phyloP scores from a whole-genome alignment of 2,888 invertebrate genomes.

The Epinotia ramella region DNA sequence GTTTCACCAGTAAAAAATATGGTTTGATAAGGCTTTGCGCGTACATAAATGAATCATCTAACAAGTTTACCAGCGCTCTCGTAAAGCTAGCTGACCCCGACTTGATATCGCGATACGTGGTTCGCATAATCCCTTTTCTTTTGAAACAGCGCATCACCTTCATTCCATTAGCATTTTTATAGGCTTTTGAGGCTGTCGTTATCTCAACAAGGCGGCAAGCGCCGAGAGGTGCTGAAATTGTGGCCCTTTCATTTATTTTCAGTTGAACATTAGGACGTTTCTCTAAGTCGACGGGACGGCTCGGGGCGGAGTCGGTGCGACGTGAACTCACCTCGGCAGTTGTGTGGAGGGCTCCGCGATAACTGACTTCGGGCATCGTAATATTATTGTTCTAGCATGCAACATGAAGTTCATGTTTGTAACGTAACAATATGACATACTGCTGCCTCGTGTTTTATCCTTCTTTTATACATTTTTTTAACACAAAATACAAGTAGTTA shows the following conservation, averaged over 20 bases:
- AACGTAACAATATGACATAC: background rate
- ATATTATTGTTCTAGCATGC: background rate
- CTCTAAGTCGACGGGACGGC: constrained; percentile 13
- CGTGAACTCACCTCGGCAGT: constrained; percentile 9
- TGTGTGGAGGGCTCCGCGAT: background rate
- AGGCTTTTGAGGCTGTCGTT: constrained; percentile 64
- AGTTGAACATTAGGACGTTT: constrained; percentile 57
- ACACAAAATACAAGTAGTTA: background rate
- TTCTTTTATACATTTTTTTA: background rate
- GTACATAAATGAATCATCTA: constrained; percentile 3
- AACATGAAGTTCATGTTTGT: background rate
- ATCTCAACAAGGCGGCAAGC: constrained; percentile 59
- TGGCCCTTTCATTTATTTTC: constrained; percentile 56
- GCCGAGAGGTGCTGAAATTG: constrained; percentile 54
- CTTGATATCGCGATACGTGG: constrained; percentile 42
- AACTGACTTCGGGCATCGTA: constrained; percentile 4
- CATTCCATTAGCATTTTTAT: constrained; percentile 74
- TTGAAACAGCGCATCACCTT: constrained; percentile 63
- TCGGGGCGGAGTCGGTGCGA: background rate
- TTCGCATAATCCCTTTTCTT: constrained; percentile 55
- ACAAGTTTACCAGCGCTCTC: constrained; percentile 21
- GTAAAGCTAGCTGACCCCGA: constrained; percentile 40
- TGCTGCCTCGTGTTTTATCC: background rate
- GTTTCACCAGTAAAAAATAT: constrained; percentile 59
- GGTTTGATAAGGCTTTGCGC: constrained; percentile 16